Evolutionary conservation across 2,113 vertebrate genomes (phyloP).

Genomic region (Orientallactaga bullata): DNA sequence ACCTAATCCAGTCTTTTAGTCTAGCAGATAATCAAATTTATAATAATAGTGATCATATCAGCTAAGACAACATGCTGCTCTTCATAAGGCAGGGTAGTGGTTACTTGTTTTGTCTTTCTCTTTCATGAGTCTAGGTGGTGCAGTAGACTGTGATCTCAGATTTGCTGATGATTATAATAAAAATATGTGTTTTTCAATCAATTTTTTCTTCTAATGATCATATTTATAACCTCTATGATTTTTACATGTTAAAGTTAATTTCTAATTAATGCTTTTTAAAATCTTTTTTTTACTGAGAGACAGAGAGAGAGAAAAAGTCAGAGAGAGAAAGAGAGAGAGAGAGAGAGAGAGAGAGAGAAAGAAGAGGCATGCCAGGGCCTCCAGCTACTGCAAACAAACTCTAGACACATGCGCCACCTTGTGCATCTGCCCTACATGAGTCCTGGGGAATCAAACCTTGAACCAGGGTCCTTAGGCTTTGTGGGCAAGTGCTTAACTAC

Average conservation of each 20-base stretch:
- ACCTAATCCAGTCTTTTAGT: not conserved
- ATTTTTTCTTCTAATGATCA: not conserved
- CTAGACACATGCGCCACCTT: no score
- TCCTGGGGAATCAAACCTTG: no score
- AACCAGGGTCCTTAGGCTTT: no score
- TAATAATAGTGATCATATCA: not conserved
- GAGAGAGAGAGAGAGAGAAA: no score
- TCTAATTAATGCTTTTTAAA: no score
- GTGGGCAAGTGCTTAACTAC: no score
- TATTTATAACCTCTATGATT: not conserved
- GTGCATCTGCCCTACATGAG: no score
- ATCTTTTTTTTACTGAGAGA: no score
- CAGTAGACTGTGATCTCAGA: not conserved
- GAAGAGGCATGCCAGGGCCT: no score
- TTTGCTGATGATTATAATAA: not conserved
- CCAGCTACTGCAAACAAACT: no score
- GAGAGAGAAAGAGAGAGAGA: no score
- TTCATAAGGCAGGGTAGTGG: not conserved
- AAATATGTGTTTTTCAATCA: not conserved
- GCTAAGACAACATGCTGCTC: not conserved
- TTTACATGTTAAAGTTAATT: not conserved
- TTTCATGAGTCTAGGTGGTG: not conserved
- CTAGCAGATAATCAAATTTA: not conserved
- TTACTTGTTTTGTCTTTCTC: not conserved
- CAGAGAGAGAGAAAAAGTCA: no score